phyloP scores from a whole-genome alignment of 2,888 invertebrate species.

The Drosophila peninsularis region DNA sequence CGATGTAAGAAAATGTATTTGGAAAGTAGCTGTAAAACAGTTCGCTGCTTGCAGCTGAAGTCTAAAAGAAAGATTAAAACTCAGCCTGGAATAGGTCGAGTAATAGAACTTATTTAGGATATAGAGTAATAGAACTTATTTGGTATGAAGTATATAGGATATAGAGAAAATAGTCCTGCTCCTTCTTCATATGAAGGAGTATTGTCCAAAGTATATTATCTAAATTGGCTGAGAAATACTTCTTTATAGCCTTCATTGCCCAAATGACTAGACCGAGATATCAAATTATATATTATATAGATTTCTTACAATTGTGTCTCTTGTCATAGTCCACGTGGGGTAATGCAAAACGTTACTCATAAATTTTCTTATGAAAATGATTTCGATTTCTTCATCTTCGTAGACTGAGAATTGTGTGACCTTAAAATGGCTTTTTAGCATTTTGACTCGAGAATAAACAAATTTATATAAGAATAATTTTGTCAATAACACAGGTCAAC shows the following conservation, averaged over 20 bases:
- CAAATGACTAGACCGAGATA: too few relatives aligned
- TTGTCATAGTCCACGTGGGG: neutral
- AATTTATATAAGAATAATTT: neutral
- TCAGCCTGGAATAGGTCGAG: neutral
- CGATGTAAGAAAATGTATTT: neutral
- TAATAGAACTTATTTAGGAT: neutral
- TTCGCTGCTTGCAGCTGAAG: neutral
- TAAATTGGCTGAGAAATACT: too few relatives aligned
- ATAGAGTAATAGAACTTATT: too few relatives aligned
- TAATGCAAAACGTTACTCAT: neutral
- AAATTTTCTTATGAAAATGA: neutral
- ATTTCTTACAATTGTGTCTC: neutral
- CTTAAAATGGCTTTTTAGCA: neutral
- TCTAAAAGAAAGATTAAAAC: neutral
- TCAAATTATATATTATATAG: neutral
- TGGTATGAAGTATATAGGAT: too few relatives aligned
- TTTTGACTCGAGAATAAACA: constrained; percentile 2
- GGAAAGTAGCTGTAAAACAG: neutral
- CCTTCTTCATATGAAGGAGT: too few relatives aligned
- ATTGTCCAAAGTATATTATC: too few relatives aligned
- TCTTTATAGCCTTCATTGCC: too few relatives aligned
- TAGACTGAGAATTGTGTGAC: neutral
- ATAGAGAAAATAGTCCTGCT: too few relatives aligned
- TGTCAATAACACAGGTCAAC: neutral
- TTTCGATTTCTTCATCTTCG: neutral